Evolutionary conservation across 2,797 vertebrate genomes (phyloP).

Genomic region (Arremon brunneinucha): DNA sequence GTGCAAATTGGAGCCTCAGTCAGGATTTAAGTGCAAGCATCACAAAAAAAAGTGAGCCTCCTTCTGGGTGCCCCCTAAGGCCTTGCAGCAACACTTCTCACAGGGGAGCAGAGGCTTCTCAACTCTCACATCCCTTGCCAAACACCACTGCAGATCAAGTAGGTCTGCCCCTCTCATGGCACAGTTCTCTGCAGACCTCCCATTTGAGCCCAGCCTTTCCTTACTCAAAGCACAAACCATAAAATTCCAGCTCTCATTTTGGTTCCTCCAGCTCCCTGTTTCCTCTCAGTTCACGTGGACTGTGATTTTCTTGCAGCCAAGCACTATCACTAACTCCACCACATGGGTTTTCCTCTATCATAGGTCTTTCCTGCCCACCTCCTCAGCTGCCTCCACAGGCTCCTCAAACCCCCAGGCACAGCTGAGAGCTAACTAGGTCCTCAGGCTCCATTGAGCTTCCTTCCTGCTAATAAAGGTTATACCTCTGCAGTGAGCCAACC

Average conservation of each 20-base stretch:
- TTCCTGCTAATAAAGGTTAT: not conserved
- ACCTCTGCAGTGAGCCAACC: not conserved
- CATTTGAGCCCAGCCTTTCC: not conserved
- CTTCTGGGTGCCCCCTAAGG: not conserved
- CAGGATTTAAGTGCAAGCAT: not conserved
- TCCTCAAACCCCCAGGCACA: not conserved
- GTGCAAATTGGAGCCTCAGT: not conserved
- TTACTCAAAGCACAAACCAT: not conserved
- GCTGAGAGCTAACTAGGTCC: not conserved
- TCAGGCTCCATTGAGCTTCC: not conserved
- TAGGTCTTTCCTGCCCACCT: not conserved
- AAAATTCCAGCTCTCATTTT: not conserved
- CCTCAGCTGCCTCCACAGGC: not conserved
- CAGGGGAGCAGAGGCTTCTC: not conserved
- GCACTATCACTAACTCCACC: too few species aligned
- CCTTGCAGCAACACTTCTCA: not conserved
- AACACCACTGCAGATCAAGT: not conserved
- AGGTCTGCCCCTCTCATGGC: too few species aligned
- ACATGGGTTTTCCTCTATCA: not conserved
- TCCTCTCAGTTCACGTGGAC: rapidly evolving
- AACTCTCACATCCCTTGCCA: not conserved
- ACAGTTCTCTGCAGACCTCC: not conserved
- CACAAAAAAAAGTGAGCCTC: not conserved
- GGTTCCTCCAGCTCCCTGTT: not conserved
- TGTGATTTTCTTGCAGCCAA: not conserved